phyloP scores from a whole-genome alignment of 2,888 invertebrate species.

The Horisme vitalbata region DNA sequence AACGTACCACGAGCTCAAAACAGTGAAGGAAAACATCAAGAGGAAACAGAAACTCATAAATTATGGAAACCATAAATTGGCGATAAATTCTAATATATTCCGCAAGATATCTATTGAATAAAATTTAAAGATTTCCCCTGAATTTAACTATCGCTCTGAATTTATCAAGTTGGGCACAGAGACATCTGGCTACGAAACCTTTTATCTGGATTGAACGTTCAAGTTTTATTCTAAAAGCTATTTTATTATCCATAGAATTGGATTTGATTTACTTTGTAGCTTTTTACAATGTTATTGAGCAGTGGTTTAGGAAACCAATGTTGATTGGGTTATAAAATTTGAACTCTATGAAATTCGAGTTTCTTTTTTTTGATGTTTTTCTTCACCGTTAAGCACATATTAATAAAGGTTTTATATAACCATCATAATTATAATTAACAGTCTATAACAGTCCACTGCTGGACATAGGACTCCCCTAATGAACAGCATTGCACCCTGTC shows the following conservation, averaged over 20 bases:
- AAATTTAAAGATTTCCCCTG: background rate
- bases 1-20: no score
- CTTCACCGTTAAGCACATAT: no score
- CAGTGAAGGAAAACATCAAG: no score
- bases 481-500: no score
- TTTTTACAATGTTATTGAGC: slow-evolving; percentile 11
- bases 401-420: no score
- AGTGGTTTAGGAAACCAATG: slow-evolving; percentile 4
- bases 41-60: no score
- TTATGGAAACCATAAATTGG: no score
- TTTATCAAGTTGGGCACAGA: slow-evolving; percentile 32
- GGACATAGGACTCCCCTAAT: no score
- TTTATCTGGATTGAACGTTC: slow-evolving; percentile 48
- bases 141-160: slow-evolving; percentile 1
- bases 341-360: no score
- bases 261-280: slow-evolving; percentile 36
- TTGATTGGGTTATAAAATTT: background rate
- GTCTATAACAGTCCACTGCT: no score
- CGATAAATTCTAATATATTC: background rate
- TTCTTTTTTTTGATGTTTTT: no score
- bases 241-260: slow-evolving; percentile 34
- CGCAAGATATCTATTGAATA: background rate
- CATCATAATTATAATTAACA: no score
- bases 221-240: slow-evolving; percentile 41
- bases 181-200: slow-evolving; percentile 44